These are phyloP conservation scores for Coelinius sp. DNA, from an alignment of 2,888 invertebrate genomes.

Conservation along the genomic window DNA sequence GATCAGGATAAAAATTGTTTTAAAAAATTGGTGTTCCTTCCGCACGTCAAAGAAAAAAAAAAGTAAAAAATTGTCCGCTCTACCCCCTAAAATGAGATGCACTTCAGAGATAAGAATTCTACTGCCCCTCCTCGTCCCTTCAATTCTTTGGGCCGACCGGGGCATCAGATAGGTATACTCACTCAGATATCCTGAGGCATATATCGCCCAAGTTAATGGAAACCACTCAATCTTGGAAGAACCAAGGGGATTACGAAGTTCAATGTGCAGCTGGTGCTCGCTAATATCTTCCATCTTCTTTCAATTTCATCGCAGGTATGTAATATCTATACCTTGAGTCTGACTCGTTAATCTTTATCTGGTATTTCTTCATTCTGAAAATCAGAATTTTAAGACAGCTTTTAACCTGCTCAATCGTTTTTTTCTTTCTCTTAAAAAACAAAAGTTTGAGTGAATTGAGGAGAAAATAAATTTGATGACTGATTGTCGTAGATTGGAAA, in stretches of 20 bases:
- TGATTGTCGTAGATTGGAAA: no score
- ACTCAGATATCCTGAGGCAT: slow-evolving; percentile 15
- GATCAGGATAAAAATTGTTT: slow-evolving; percentile 27
- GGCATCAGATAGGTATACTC: slow-evolving; percentile 24
- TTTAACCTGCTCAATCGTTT: no score
- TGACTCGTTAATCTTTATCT: neutral
- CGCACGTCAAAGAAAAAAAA: slow-evolving; percentile 7
- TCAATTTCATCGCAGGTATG: neutral
- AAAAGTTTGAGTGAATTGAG: no score
- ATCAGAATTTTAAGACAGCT: no score
- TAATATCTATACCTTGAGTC: neutral
- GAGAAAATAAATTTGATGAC: no score
- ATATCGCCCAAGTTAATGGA: slow-evolving; percentile 50
- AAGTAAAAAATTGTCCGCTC: slow-evolving; percentile 10
- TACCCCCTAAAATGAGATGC: slow-evolving; percentile 24
- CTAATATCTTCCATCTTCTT: neutral
- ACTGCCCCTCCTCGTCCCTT: slow-evolving; percentile 3
- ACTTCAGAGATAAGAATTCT: slow-evolving; percentile 8
- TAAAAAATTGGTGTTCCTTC: slow-evolving; percentile 14
- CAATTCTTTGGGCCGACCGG: slow-evolving; percentile 6
- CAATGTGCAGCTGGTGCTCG: slow-evolving; percentile 22
- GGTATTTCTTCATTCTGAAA: neutral
- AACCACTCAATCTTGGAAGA: slow-evolving; percentile 53
- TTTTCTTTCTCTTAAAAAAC: no score
- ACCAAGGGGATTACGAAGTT: slow-evolving; percentile 12